Evolutionary conservation across 2,888 invertebrate genomes (phyloP), one percentile per base, ranked within the genome.

Genomic region (Cataglyphis altisquamis): DNA sequence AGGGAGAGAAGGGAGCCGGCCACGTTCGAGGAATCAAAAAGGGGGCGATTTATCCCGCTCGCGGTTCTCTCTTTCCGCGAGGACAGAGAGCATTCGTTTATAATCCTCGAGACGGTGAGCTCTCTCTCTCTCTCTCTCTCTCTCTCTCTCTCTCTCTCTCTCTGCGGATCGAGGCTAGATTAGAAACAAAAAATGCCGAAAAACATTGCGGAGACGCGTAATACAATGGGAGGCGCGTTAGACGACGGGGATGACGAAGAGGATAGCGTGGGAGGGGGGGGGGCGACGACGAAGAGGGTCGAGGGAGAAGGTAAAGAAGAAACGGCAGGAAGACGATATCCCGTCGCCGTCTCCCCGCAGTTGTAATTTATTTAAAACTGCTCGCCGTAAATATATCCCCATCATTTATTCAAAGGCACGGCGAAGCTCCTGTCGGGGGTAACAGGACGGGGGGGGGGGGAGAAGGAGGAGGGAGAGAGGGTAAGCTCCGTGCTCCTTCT

Each of bases 341-440:
- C 89, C 90, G 91, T 92, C 91, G 91, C 90, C 92, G 93, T 93
- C 94, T 93, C 94, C 93, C 93, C 92, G 92, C 93, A 91, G 93
- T 92, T 94, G 94, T 94, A 94, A 94, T 94, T 94, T 94, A 94
- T 94, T 94, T 94, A 94, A 94, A 94, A 94, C 93, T 92, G 92
- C 94, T 93, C 93, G 92, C 93, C 94, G 94, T 94, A 94, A 94
- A 94, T 94, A 94, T 94, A 94, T 94, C 94, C 93, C 92, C 92
- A 93, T 94, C 91, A 94, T 93, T 94, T 94, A 94, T 94, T 94
- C 94, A 94, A 89, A 83, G 89, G 91, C 89, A 88, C 86, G 90
- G 90, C 90, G 77, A 77, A 90, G 91, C 91, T 88, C 68, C 90
- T 87, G 70, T 21, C 25, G 36, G 45, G 70, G 45, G 70, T 18